Percentiles rank a stretch among this genome's conserved stretches.
These are phyloP conservation scores for Leuciscus idus DNA, from an alignment of 2,113 vertebrate genomes.

Conservation along the genomic window DNA sequence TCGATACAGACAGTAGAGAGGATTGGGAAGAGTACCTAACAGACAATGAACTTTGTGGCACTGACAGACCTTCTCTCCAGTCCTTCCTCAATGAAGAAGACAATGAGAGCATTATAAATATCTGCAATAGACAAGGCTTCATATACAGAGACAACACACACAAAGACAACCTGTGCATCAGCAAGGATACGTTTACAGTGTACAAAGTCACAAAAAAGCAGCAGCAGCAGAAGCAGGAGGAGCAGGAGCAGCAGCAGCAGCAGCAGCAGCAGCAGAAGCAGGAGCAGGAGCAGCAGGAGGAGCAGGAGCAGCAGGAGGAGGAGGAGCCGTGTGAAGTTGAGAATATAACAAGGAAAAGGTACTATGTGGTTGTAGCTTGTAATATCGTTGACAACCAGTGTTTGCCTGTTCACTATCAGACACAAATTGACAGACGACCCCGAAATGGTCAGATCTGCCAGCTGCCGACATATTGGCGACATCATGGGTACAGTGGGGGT, in stretches of 20 bases:
- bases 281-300: no score
- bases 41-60: background rate
- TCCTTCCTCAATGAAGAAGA: background rate
- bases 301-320: no score
- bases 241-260: no score
- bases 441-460: no score
- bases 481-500: no score
- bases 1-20: background rate
- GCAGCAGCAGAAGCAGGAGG: no score
- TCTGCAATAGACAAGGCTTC: background rate
- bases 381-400: background rate
- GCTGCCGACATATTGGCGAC: no score
- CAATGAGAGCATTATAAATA: accelerated
- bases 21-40: background rate
- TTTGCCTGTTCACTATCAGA: background rate
- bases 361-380: background rate
- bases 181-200: background rate
- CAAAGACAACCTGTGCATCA: background rate
- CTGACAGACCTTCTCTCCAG: background rate
- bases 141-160: no score
- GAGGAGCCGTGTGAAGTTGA: background rate
- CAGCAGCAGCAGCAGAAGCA: no score
- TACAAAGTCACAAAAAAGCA: no score
- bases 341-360: accelerated
- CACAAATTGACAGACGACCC: no score